Evolutionary conservation across 2,797 vertebrate species (phyloP).

Genomic region (Tamandua tetradactyla): DNA sequence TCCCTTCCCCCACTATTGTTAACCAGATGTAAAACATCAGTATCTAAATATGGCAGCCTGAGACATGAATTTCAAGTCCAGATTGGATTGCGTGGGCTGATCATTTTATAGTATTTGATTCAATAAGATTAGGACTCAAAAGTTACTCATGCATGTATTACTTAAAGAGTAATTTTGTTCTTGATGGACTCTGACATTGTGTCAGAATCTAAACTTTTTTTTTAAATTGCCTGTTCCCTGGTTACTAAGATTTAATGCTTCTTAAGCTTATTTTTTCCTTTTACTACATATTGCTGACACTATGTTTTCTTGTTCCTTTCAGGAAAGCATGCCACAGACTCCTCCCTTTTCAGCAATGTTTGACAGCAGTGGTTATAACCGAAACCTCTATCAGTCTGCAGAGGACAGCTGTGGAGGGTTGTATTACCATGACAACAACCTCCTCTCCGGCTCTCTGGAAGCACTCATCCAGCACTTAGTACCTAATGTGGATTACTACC

Average conservation of each 20-base stretch:
- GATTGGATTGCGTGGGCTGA: background rate
- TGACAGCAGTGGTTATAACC: constrained; percentile 91
- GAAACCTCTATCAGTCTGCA: constrained; percentile 91
- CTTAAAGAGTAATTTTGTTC: background rate
- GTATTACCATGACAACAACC: constrained; percentile 94
- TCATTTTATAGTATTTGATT: background rate
- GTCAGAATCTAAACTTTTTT: background rate
- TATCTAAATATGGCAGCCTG: background rate
- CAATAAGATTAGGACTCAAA: background rate
- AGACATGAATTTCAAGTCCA: background rate
- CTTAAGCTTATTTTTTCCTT: background rate
- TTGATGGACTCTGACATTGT: background rate
- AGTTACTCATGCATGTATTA: rapidly evolving
- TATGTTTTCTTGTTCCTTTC: background rate
- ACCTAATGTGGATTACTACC: constrained; percentile 94
- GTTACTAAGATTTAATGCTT: background rate
- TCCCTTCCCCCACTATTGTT: background rate
- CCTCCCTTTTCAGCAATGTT: constrained; percentile 93
- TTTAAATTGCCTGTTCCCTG: background rate
- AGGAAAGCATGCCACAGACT: constrained; percentile 97
- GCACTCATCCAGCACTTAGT: constrained; percentile 95
- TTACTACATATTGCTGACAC: background rate
- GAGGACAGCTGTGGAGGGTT: constrained; percentile 90
- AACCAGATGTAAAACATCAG: background rate
- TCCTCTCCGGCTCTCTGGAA: constrained; percentile 95